These are phyloP conservation scores for Druon quercuslanigerum DNA, from an alignment of 1,140 invertebrate species.

Conservation along the genomic window DNA sequence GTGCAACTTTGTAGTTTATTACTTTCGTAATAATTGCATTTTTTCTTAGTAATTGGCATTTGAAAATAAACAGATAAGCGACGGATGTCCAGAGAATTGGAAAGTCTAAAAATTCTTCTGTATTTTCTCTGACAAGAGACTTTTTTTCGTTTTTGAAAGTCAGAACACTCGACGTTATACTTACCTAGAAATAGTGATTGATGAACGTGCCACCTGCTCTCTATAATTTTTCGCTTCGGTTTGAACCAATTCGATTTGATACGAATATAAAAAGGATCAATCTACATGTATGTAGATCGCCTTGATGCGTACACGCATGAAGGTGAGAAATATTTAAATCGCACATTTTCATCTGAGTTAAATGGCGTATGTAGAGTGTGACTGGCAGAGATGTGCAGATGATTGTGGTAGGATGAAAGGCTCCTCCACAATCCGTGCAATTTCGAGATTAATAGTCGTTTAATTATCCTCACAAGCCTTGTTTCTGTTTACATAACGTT, in stretches of 20 bases:
- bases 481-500: constrained; percentile 36
- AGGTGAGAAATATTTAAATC: constrained; percentile 59
- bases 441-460: constrained; percentile 63
- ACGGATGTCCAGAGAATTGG: neutral
- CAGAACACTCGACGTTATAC: neutral
- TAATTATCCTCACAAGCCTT: constrained; percentile 60
- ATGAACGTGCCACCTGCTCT: too few relatives aligned
- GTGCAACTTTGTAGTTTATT: too few relatives aligned
- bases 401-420: constrained; percentile 53
- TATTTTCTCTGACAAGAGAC: neutral
- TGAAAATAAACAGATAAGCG: neutral
- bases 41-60: neutral
- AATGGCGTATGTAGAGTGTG: constrained; percentile 66
- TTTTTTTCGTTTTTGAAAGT: neutral
- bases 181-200: too few relatives aligned
- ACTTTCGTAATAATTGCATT: neutral
- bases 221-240: neutral
- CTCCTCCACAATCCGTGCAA: constrained; percentile 51
- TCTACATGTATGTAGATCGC: neutral
- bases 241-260: neutral
- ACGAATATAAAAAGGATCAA: neutral
- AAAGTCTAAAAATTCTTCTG: neutral
- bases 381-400: constrained; percentile 55
- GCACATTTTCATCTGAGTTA: constrained; percentile 47
- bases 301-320: neutral